phyloP scores from a whole-genome alignment of 2,888 invertebrate species.

The Cataglyphis livida region DNA sequence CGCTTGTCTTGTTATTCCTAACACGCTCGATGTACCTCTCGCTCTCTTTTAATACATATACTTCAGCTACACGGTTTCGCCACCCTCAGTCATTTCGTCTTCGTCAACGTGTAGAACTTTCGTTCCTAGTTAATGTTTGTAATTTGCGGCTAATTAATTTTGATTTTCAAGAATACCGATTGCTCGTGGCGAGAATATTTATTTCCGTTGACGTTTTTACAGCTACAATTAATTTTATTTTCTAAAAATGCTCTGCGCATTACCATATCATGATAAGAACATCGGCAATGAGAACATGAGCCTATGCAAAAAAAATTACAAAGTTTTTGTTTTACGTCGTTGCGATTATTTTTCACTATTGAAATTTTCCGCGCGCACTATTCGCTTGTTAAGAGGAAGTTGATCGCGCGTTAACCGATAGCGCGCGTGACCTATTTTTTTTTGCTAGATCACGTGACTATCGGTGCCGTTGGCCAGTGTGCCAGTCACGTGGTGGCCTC shows the following conservation, averaged over 20 bases:
- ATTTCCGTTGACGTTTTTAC: neutral
- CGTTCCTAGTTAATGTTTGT: constrained; percentile 55
- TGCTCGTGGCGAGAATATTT: neutral
- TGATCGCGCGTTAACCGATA: constrained; percentile 1
- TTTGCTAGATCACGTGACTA: constrained; percentile 1
- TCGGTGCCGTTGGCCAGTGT: neutral
- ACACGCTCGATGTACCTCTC: neutral
- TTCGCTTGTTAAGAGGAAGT: neutral
- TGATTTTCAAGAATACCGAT: constrained; percentile 52
- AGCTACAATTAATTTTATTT: neutral
- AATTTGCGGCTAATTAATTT: constrained; percentile 64
- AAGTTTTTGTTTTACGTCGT: neutral
- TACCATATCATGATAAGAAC: neutral
- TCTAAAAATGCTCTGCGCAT: neutral
- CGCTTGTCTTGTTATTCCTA: constrained; percentile 31
- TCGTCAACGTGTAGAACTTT: constrained; percentile 13
- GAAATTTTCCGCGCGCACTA: neutral
- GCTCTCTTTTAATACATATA: constrained; percentile 10
- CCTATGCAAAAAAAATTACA: neutral
- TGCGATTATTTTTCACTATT: neutral
- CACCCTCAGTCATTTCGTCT: constrained; percentile 17
- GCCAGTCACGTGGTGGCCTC: constrained; percentile 33
- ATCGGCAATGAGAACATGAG: neutral
- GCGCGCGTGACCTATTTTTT: constrained; percentile 4
- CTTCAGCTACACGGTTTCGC: constrained; percentile 18